A percentile compares a stretch with the other conserved stretches of the same genome.
Evolutionary conservation across 2,113 vertebrate species (phyloP).

Genomic region (Anoplopoma fimbria): DNA sequence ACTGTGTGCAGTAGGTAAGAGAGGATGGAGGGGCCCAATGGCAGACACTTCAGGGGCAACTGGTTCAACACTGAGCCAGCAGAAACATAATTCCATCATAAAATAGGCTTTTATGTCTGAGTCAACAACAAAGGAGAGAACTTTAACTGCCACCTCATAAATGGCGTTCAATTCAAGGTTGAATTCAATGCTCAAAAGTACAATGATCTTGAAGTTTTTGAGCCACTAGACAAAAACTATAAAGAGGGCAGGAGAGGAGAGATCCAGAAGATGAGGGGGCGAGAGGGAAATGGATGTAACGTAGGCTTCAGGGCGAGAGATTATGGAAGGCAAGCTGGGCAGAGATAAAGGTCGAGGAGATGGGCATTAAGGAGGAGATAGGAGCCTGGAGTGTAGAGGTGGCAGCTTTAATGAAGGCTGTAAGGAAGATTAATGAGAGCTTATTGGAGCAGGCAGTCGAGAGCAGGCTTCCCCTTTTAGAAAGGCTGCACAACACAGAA

Average conservation of each 20-base stretch:
- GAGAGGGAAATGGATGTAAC: background rate
- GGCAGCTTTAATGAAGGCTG: conserved; percentile 80
- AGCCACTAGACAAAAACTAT: conserved; percentile 9
- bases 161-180: background rate
- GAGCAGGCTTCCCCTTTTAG: conserved; percentile 54
- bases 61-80: conserved; percentile 4
- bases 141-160: conserved; percentile 19
- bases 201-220: conserved; percentile 12
- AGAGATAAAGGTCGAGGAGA: conserved; percentile 60
- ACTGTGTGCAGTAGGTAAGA: conserved; percentile 15
- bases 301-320: conserved; percentile 28
- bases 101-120: conserved; percentile 29
- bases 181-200: conserved; percentile 18
- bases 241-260: conserved; percentile 10
- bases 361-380: conserved; percentile 9
- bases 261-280: conserved; percentile 55
- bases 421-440: conserved; percentile 83
- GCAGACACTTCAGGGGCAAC: conserved; percentile 30
- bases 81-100: conserved; percentile 38
- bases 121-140: conserved; percentile 28
- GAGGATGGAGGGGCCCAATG: background rate
- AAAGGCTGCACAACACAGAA: conserved; percentile 80
- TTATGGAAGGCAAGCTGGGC: conserved; percentile 44
- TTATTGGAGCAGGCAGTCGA: conserved; percentile 72
- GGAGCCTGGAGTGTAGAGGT: conserved; percentile 44